Evolutionary conservation across 2,113 vertebrate species (phyloP).

Genomic region (Ranitomeya variabilis): DNA sequence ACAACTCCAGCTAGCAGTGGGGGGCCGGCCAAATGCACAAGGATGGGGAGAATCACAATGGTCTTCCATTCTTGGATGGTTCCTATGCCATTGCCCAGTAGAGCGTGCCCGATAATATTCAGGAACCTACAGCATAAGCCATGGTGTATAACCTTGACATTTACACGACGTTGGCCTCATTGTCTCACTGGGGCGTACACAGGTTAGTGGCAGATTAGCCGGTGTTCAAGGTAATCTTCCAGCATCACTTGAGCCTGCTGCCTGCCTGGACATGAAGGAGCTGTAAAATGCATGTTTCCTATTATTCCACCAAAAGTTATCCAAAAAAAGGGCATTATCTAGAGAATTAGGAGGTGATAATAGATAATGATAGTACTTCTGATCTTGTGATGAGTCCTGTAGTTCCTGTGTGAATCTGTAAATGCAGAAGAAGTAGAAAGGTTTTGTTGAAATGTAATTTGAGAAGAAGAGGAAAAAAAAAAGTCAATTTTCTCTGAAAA

Average conservation of each 20-base stretch:
- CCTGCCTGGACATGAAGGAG: not conserved
- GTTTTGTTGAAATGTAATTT: slow-evolving; percentile 4
- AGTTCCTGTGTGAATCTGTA: not conserved
- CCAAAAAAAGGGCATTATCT: not conserved
- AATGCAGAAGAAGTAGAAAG: not conserved
- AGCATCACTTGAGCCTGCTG: not conserved
- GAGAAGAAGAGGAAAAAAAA: not conserved
- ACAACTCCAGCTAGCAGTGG: too few species aligned
- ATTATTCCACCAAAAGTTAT: not conserved
- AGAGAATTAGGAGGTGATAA: not conserved
- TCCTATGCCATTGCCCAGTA: too few species aligned
- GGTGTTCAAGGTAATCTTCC: not conserved
- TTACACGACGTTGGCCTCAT: not conserved
- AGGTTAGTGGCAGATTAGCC: not conserved
- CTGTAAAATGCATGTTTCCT: not conserved
- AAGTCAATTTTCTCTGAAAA: not conserved
- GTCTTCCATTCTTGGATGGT: too few species aligned
- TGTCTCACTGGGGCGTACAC: not conserved
- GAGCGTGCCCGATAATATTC: too few species aligned
- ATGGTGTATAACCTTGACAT: not conserved
- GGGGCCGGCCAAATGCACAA: too few species aligned
- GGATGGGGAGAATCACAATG: too few species aligned
- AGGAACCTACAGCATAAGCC: too few species aligned
- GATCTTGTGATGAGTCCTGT: not conserved
- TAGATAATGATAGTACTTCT: not conserved